Conservation (phyloP, 2,797 vertebrate species). For the Anguilla pacifica region DNA sequence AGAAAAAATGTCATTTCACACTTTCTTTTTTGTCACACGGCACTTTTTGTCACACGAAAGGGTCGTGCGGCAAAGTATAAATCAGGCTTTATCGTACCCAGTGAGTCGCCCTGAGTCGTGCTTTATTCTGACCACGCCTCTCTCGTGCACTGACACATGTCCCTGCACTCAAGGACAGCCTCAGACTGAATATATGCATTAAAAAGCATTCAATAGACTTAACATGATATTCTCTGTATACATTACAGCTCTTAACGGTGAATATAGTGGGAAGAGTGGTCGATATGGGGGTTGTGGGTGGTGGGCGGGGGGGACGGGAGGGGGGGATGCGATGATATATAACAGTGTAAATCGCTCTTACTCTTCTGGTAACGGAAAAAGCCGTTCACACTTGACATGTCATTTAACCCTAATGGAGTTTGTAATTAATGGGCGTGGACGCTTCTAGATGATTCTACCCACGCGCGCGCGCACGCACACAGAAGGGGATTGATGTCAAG, state of each 20-base stretch:
- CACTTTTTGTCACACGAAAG: too few relatives aligned
- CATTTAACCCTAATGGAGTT: constrained; percentile 30
- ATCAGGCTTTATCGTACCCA: background rate
- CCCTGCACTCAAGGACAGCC: background rate
- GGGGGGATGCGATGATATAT: background rate
- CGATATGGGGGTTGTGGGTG: background rate
- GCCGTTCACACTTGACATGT: background rate
- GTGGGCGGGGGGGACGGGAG: background rate
- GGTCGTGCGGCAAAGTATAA: too few relatives aligned
- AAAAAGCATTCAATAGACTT: background rate
- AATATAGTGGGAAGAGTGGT: background rate
- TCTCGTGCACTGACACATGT: background rate
- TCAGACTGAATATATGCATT: background rate
- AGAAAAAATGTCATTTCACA: too few relatives aligned
- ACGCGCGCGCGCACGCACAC: background rate
- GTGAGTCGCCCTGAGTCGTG: background rate
- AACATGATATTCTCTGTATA: background rate
- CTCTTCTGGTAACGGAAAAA: constrained; percentile 16
- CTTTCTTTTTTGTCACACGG: too few relatives aligned
- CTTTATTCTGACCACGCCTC: background rate
- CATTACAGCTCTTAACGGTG: background rate
- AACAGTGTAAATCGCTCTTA: constrained; percentile 5
- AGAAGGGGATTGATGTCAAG: constrained; percentile 14
- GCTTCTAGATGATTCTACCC: constrained; percentile 26
- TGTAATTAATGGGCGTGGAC: constrained; percentile 27